A percentile compares a stretch with the other conserved stretches of the same genome.
Conservation (phyloP, 53 echinoderm and acorn worm genomes). For the Holothuria scabra region DNA sequence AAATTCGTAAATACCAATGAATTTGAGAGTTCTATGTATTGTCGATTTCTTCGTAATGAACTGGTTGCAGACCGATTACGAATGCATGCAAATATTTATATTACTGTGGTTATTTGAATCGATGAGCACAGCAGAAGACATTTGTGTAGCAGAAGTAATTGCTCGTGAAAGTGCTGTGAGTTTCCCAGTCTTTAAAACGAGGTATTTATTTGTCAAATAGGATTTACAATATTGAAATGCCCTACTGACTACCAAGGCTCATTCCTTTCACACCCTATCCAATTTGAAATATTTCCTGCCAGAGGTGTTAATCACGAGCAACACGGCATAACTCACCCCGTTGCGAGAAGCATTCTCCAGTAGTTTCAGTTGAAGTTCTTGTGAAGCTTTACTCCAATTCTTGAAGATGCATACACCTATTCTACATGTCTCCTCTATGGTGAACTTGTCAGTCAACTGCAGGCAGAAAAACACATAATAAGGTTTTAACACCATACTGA, state of each 20-base stretch:
- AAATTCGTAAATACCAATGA: background rate
- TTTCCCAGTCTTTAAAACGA: background rate
- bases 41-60: background rate
- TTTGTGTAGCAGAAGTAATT: constrained; percentile 4
- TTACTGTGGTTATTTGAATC: background rate
- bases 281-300: constrained; percentile 25
- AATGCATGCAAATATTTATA: constrained; percentile 25
- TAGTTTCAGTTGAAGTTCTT: constrained; percentile 37
- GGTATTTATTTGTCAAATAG: constrained; percentile 21
- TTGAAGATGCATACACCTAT: constrained; percentile 41
- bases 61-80: constrained; percentile 21
- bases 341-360: constrained; percentile 41
- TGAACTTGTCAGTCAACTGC: constrained; percentile 27
- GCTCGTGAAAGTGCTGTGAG: background rate
- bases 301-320: constrained; percentile 16
- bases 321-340: constrained; percentile 37
- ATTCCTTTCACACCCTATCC: background rate
- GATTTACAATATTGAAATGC: constrained; percentile 5
- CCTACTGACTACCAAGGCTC: constrained; percentile 14
- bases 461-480: constrained; percentile 18
- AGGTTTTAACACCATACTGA: constrained; percentile 1
- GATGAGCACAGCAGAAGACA: background rate
- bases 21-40: constrained; percentile 22
- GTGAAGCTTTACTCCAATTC: constrained; percentile 31
- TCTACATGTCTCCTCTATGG: constrained; percentile 25